phyloP scores from a whole-genome alignment of 2,113 vertebrate genomes.

The Ranitomeya variabilis region DNA sequence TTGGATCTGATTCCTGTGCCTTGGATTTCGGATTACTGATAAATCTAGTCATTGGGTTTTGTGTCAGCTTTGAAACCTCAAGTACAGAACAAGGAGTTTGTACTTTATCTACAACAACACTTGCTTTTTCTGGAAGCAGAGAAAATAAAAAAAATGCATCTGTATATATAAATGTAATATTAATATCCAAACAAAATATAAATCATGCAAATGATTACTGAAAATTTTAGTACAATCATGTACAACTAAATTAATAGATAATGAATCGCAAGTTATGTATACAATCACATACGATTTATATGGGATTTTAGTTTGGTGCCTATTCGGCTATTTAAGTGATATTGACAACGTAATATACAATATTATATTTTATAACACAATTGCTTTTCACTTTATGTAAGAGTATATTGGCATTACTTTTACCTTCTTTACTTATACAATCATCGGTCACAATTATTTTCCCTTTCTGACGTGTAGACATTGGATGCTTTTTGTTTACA shows the following conservation, averaged over 20 bases:
- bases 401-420: not conserved
- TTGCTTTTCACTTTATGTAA: not conserved
- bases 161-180: too few relatives aligned
- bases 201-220: not conserved
- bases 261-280: not conserved
- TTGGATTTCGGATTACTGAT: not conserved
- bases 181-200: too few relatives aligned
- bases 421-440: conserved; percentile 64
- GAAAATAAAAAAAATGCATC: not conserved
- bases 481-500: conserved; percentile 61
- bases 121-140: conserved; percentile 21
- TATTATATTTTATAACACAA: too few relatives aligned
- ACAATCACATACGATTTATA: not conserved
- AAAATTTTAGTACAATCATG: not conserved
- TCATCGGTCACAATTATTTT: conserved; percentile 55
- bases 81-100: conserved; percentile 61
- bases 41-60: conserved; percentile 43
- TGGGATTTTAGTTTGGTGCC: not conserved
- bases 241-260: too few relatives aligned
- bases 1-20: not conserved
- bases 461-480: conserved; percentile 59
- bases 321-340: not conserved
- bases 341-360: not conserved
- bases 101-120: conserved; percentile 58
- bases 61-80: conserved; percentile 56